These are phyloP conservation scores for Agapornis roseicollis DNA, from an alignment of 2,113 vertebrate genomes.

Conservation along the genomic window DNA sequence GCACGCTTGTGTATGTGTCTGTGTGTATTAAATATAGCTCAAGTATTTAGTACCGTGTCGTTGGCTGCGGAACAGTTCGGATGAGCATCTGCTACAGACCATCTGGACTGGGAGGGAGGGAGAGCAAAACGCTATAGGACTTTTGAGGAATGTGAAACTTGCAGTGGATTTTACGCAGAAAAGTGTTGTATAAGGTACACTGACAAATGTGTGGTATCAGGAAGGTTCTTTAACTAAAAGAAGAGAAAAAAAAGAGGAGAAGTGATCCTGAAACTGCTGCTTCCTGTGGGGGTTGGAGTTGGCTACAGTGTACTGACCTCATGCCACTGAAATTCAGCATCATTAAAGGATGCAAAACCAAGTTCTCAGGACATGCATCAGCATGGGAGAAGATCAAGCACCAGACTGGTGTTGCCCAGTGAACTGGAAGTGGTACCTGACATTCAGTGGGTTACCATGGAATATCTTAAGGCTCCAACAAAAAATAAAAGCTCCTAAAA, in stretches of 20 bases:
- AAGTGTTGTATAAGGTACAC: neutral
- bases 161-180: neutral
- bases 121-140: neutral
- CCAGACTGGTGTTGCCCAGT: neutral
- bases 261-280: conserved; percentile 15
- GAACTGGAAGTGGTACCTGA: neutral
- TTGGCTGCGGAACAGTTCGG: neutral
- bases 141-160: conserved; percentile 40
- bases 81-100: conserved; percentile 52
- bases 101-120: conserved; percentile 32
- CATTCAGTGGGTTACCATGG: fast-evolving
- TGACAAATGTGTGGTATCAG: neutral
- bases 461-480: neutral
- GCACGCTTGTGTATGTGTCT: neutral
- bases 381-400: neutral
- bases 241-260: neutral
- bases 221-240: neutral
- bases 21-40: conserved; percentile 37
- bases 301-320: neutral
- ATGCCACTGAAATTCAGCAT: neutral
- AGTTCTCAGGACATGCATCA: neutral
- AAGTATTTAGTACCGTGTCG: neutral
- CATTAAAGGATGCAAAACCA: neutral
- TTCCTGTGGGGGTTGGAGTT: neutral
- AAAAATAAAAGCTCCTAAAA: neutral